Evolutionary conservation across 2,797 vertebrate species (phyloP), one percentile per base, ranked within the genome.

Genomic region (Ctenopoma kingsleyae): DNA sequence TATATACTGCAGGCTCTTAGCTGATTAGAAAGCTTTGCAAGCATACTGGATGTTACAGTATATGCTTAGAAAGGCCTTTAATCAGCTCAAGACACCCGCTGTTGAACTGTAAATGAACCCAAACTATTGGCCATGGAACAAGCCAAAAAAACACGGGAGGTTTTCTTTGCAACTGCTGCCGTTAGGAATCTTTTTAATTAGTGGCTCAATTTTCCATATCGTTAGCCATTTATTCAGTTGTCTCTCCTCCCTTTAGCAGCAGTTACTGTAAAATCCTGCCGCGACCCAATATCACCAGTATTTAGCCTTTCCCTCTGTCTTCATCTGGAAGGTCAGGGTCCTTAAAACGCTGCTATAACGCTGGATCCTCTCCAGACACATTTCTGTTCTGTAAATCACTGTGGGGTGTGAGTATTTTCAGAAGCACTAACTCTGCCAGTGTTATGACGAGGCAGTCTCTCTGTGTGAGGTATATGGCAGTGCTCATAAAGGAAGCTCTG

Each of bases 51-150:
- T 40, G 41, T 46, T 25, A 22, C 41, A 46, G 23, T 48, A 58
- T 57, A 22, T 55, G 40, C 51, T 53, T 47, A 35, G 56, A 63
- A 27, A 58, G 46, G 67, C 46, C 57, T 75, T 74, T 69, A 71
- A 78, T 76, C 65, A 76, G 76, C 53, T 41, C 1, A 3, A 71
- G 36, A 57, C 58, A 15, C 46, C 27, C 11, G 4, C 47, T 55
- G 50, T 1, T 86, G 85, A 86, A 85, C 82, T 80, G 62, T 25
- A 52, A 69, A 50, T 68, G 66, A 82, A 81, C 83, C 40, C 41
- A 57, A 27, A 76, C 40, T 52, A 38, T 47, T 71, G 63, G 55
- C 70, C 13, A 5, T 22, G 61, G 67, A 75, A 64, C 70, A 62
- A 80, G 77, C 70, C 20, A 20, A 10, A 47, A 47, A 47, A 38